phyloP scores from a whole-genome alignment of 2,888 invertebrate species.

The Hipparchia semele region DNA sequence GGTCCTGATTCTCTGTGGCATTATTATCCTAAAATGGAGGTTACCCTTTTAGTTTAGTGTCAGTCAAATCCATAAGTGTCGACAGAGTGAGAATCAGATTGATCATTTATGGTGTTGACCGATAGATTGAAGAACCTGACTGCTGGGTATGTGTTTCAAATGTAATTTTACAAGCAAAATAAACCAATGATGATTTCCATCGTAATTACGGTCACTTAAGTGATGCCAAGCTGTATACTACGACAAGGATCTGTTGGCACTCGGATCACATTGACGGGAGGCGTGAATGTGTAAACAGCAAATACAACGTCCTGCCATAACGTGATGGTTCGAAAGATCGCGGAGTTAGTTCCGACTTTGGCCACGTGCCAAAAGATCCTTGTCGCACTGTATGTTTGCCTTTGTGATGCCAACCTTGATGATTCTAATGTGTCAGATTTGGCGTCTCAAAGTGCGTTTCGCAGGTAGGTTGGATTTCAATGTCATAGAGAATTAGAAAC shows the following conservation, averaged over 20 bases:
- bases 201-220: neutral
- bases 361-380: too few species aligned
- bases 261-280: too few species aligned
- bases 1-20: constrained; percentile 3
- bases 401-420: neutral
- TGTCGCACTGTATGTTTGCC: too few species aligned
- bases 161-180: neutral
- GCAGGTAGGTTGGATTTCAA: neutral
- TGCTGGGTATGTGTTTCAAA: neutral
- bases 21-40: neutral
- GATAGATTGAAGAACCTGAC: neutral
- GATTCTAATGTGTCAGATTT: neutral
- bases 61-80: neutral
- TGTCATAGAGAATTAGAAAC: neutral
- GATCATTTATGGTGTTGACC: neutral
- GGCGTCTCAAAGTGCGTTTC: neutral
- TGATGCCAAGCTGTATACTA: neutral
- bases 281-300: too few species aligned
- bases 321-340: too few species aligned
- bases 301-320: too few species aligned
- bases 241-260: too few species aligned
- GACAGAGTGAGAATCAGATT: neutral
- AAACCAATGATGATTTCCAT: too few species aligned
- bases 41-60: neutral
- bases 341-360: too few species aligned